Percentiles rank a stretch among this genome's conserved stretches.
phyloP scores from a whole-genome alignment of 2,888 invertebrate species.

The Microplitis manilae region DNA sequence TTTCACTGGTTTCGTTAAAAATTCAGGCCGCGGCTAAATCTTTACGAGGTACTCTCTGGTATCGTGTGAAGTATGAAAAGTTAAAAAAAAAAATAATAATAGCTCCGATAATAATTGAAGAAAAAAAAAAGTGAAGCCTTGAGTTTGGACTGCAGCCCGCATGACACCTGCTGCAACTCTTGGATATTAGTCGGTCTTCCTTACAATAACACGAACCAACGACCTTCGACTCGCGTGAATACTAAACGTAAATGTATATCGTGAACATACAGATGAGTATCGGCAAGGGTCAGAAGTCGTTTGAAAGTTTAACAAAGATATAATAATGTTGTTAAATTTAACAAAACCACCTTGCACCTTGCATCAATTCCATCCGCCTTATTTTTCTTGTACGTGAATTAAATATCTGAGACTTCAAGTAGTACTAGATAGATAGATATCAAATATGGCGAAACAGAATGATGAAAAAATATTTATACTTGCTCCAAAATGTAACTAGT shows the following conservation, averaged over 20 bases:
- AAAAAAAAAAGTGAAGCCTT: not conserved
- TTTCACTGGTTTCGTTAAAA: slow-evolving; percentile 39
- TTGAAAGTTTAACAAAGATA: slow-evolving; percentile 22
- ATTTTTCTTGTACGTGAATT: not conserved
- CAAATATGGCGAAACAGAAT: too few relatives aligned
- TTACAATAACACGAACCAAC: slow-evolving; percentile 10
- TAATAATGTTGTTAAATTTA: slow-evolving; percentile 2
- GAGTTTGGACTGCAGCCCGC: slow-evolving; percentile 34
- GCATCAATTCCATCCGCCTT: not conserved
- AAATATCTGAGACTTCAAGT: too few relatives aligned
- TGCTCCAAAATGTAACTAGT: too few relatives aligned
- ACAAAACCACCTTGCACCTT: not conserved
- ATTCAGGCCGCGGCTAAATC: slow-evolving; percentile 39
- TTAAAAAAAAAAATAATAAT: slow-evolving; percentile 18
- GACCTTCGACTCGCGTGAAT: slow-evolving; percentile 35
- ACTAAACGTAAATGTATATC: slow-evolving; percentile 30
- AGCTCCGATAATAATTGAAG: not conserved
- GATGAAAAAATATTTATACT: too few relatives aligned
- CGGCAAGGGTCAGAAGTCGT: slow-evolving; percentile 36
- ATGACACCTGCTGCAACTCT: slow-evolving; percentile 41
- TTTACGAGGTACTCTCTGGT: slow-evolving; percentile 40
- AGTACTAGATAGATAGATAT: too few relatives aligned
- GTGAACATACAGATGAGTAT: slow-evolving; percentile 18
- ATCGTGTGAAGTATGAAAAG: slow-evolving; percentile 34
- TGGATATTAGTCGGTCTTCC: slow-evolving; percentile 29